Evolutionary conservation across 2,888 invertebrate species (phyloP).

Genomic region (Diploptera punctata): DNA sequence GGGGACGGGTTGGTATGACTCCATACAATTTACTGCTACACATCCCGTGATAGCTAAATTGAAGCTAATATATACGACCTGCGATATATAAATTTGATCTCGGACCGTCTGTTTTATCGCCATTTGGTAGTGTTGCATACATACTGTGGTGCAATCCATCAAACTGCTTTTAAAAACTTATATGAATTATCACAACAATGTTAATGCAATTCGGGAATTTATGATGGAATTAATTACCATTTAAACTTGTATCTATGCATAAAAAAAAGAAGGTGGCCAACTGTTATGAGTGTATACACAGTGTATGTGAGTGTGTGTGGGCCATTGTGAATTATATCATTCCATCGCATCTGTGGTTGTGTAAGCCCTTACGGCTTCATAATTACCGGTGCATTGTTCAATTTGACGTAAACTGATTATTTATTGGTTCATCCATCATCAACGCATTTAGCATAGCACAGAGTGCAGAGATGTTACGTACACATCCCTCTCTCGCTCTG

Average conservation of each 20-base stretch:
- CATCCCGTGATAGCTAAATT: conserved; percentile 22
- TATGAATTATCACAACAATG: conserved; percentile 30
- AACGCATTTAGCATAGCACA: conserved; percentile 33
- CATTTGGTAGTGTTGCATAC: not conserved
- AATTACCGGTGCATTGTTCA: conserved; percentile 40
- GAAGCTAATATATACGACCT: conserved; percentile 30
- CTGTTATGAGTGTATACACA: conserved; percentile 4
- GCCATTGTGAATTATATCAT: conserved; percentile 26
- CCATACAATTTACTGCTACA: not conserved
- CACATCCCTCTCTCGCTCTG: not conserved
- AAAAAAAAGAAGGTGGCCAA: not conserved
- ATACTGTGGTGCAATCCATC: conserved; percentile 19
- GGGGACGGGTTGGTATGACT: not conserved
- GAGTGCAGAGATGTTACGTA: conserved; percentile 8
- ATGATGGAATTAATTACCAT: conserved; percentile 29
- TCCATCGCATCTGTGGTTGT: conserved; percentile 7
- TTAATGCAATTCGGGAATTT: conserved; percentile 28
- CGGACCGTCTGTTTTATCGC: conserved; percentile 20
- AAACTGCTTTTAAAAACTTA: conserved; percentile 18
- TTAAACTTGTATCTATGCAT: conserved; percentile 27
- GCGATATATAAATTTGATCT: conserved; percentile 26
- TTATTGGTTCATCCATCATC: conserved; percentile 40
- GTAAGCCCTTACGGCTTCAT: conserved; percentile 35
- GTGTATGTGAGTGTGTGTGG: not conserved
- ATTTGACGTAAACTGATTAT: conserved; percentile 41